These are phyloP conservation scores for Oscheius sp. DNA, from an alignment of 2,888 invertebrate species.

Conservation along the genomic window DNA sequence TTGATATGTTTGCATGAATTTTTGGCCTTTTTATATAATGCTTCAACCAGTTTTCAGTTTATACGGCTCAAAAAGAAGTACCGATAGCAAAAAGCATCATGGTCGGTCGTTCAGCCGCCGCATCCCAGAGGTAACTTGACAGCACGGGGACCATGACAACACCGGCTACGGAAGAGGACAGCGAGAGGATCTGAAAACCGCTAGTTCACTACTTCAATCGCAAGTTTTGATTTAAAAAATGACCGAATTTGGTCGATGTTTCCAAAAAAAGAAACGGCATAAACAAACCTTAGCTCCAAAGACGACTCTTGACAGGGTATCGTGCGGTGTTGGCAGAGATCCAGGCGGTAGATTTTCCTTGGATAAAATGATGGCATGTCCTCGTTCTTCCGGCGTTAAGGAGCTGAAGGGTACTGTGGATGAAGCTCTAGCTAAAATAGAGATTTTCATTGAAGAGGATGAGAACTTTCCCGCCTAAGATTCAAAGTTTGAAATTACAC, in stretches of 20 bases:
- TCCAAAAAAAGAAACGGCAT: not conserved
- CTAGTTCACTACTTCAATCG: not conserved
- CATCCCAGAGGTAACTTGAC: constrained; percentile 64
- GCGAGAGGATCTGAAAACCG: constrained; percentile 59
- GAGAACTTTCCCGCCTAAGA: not conserved
- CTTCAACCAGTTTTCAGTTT: too few relatives aligned
- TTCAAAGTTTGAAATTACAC: too few relatives aligned
- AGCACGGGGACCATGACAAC: constrained; percentile 69
- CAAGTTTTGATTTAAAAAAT: too few relatives aligned
- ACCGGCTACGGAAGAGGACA: constrained; percentile 67
- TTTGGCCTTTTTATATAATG: too few relatives aligned
- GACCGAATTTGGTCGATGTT: not conserved
- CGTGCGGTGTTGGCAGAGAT: constrained; percentile 58
- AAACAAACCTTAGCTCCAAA: constrained; percentile 64
- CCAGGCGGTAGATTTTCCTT: constrained; percentile 56
- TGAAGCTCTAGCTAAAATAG: not conserved
- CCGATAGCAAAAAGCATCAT: constrained; percentile 60
- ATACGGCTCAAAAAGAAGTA: not conserved
- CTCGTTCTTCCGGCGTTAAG: constrained; percentile 61
- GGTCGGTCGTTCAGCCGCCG: constrained; percentile 63
- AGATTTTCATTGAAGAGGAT: not conserved
- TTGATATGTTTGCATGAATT: too few relatives aligned
- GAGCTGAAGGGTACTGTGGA: constrained; percentile 56
- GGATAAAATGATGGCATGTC: constrained; percentile 64
- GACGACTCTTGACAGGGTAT: constrained; percentile 59